Percentiles rank a stretch among this genome's conserved stretches.
These are phyloP conservation scores for Pachycephala philippinensis DNA, from an alignment of 2,113 vertebrate genomes.

Conservation along the genomic window DNA sequence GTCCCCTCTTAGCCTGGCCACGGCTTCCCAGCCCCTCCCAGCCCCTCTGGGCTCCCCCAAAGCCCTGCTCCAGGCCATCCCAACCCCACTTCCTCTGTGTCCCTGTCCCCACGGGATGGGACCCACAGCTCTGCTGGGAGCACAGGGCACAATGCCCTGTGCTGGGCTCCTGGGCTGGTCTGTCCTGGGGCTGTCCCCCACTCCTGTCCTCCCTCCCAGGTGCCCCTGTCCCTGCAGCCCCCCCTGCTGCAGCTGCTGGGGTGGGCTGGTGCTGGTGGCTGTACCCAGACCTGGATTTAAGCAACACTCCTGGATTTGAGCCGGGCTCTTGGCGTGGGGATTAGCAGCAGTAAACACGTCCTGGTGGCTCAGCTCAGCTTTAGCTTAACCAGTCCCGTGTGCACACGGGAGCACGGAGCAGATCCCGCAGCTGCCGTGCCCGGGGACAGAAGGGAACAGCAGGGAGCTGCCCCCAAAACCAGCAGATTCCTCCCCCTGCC, in stretches of 20 bases:
- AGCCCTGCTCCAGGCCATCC: not conserved
- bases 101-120: accelerated
- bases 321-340: not conserved
- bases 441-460: accelerated
- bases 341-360: not conserved
- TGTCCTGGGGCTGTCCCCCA: not conserved
- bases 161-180: not conserved
- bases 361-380: not conserved
- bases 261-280: not conserved
- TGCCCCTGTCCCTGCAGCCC: accelerated
- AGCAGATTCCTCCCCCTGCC: not conserved
- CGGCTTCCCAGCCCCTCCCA: not conserved
- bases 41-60: not conserved
- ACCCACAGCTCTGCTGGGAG: not conserved
- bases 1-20: not conserved
- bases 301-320: not conserved
- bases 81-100: accelerated
- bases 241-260: accelerated
- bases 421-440: accelerated
- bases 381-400: not conserved
- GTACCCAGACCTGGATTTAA: not conserved
- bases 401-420: accelerated
- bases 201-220: not conserved
- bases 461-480: not conserved
- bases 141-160: accelerated